Evolutionary conservation across 2,888 invertebrate genomes (phyloP).

Genomic region (Scrobipalpa costella): DNA sequence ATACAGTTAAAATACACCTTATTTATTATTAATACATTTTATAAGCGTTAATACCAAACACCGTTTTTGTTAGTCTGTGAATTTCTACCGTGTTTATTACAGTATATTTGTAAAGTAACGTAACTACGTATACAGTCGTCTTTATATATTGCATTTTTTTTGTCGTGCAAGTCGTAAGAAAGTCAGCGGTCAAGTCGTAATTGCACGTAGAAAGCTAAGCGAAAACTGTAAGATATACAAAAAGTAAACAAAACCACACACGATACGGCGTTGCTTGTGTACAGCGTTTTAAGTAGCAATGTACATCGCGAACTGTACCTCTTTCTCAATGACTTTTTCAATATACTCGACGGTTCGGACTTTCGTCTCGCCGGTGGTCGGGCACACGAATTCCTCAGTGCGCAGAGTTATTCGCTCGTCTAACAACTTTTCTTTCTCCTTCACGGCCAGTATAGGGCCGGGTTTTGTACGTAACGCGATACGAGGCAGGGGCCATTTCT

Average conservation of each 20-base stretch:
- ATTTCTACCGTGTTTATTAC: slow-evolving; percentile 44
- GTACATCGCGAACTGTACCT: slow-evolving; percentile 85
- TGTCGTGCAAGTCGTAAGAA: slow-evolving; percentile 26
- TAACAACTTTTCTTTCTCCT: slow-evolving; percentile 94
- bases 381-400: slow-evolving; percentile 94
- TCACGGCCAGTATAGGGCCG: slow-evolving; percentile 90
- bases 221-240: slow-evolving; percentile 60
- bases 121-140: neutral
- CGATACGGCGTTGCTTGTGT: slow-evolving; percentile 72
- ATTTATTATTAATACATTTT: too few relatives aligned
- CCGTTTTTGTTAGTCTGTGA: slow-evolving; percentile 39
- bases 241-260: slow-evolving; percentile 64
- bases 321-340: slow-evolving; percentile 97
- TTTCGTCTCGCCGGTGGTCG: slow-evolving; percentile 91
- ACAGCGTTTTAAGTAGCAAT: slow-evolving; percentile 71
- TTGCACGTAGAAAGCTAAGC: slow-evolving; percentile 76
- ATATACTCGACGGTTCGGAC: slow-evolving; percentile 96
- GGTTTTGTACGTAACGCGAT: slow-evolving; percentile 93
- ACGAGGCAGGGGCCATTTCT: slow-evolving; percentile 87
- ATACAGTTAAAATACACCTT: neutral
- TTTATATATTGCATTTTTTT: neutral
- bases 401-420: slow-evolving; percentile 93
- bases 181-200: slow-evolving; percentile 30
- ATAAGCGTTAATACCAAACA: slow-evolving; percentile 20
- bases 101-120: slow-evolving; percentile 38